Evolutionary conservation across 2,113 vertebrate species (phyloP), one percentile per base, ranked within the genome.

Genomic region (Pelobates fuscus): DNA sequence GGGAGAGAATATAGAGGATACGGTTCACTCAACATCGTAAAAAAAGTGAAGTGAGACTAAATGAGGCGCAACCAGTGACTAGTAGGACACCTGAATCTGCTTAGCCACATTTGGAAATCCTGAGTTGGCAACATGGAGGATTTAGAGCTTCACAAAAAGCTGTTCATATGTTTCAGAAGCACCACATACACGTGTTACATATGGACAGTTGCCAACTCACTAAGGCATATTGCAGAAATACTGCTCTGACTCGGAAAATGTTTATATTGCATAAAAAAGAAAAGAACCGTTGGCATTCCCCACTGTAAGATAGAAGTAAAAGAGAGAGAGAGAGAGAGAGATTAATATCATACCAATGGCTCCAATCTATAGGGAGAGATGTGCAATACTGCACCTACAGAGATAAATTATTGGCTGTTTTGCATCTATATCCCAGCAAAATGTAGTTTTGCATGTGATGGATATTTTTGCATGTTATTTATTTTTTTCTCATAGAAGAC

Each of bases 61-160:
- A 37, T 37, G 32, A 10, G 32, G 32, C 32, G 10, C 32, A 37
- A 37, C 32, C 32, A 37, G 32, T 10, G 44, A 49, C 44, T 49
- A 49, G 10, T 49, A 18, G 10, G 32, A 37, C 32, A 37, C 32
- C 32, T 37, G 32, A 37, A 37, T 37, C 32, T 37, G 44, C 17
- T 49, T 49, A 49, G 15, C 44, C 44, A 49, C 4, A 49, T 49
- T 49, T 49, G 12, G 44, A 49, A 49, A 49, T 49, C 44, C 44
- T 17, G 17, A 17, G 17, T 18, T 49, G 12, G 12, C 44, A 49
- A 49, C 15, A 8, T 49, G 17, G 15, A 49, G 15, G 44, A 11
- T 49, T 49, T 49, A 49, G 44, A 49, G 15, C 44, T 49, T 49
- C 44, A 49, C 44, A 49, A 49, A 49, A 49, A 49, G 12, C 44